Conservation (phyloP, 2,888 invertebrate genomes). For the Cyclophora punctaria region DNA sequence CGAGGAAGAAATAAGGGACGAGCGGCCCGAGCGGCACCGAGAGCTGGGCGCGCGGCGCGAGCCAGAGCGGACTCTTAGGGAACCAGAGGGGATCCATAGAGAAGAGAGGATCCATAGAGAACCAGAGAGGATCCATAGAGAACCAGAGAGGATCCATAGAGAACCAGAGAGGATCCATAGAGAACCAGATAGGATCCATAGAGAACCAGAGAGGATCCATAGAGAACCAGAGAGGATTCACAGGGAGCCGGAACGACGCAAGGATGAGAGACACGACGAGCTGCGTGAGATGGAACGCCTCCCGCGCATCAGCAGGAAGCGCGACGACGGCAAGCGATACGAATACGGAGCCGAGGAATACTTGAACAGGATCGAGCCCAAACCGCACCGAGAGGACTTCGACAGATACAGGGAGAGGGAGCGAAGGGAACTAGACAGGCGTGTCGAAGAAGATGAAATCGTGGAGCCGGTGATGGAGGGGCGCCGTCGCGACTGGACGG, state of each 20-base stretch:
- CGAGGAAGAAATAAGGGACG: conserved; percentile 68
- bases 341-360: conserved; percentile 66
- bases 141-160: conserved; percentile 62
- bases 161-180: conserved; percentile 50
- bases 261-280: conserved; percentile 58
- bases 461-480: conserved; percentile 65
- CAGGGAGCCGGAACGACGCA: conserved; percentile 50
- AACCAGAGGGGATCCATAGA: conserved; percentile 41
- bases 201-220: conserved; percentile 50
- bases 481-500: conserved; percentile 59
- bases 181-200: conserved; percentile 48
- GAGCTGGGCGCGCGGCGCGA: conserved; percentile 61
- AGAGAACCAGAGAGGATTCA: conserved; percentile 52
- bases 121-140: conserved; percentile 60
- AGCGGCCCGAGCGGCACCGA: conserved; percentile 64
- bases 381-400: conserved; percentile 54
- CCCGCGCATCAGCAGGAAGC: conserved; percentile 60
- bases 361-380: conserved; percentile 55
- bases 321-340: conserved; percentile 59
- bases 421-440: conserved; percentile 57
- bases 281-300: conserved; percentile 60
- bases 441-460: conserved; percentile 64
- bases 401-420: conserved; percentile 61
- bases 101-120: conserved; percentile 35
- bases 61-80: conserved; percentile 62